These are phyloP conservation scores for Penaeus japonicus DNA, from an alignment of 1,140 invertebrate genomes.

Conservation along the genomic window DNA sequence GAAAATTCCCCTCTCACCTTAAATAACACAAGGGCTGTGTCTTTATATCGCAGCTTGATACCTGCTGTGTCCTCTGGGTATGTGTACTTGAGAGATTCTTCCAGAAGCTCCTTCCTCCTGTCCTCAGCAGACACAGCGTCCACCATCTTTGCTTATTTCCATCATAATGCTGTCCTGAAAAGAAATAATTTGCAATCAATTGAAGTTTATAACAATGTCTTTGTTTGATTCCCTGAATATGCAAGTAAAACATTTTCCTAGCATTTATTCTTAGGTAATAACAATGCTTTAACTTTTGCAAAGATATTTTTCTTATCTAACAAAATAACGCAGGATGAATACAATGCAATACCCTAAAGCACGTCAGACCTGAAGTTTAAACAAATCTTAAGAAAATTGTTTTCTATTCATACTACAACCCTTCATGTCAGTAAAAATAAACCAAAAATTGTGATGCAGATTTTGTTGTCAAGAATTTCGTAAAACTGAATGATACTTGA, in stretches of 20 bases:
- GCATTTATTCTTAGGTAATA: too few species aligned
- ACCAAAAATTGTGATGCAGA: too few species aligned
- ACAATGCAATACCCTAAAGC: too few species aligned
- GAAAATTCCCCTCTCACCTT: slow-evolving; percentile 16
- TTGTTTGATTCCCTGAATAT: not conserved
- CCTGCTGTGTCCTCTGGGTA: slow-evolving; percentile 19
- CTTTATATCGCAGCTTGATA: slow-evolving; percentile 38
- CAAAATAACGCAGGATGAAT: too few species aligned
- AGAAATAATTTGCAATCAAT: not conserved
- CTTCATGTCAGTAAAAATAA: too few species aligned
- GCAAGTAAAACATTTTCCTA: not conserved
- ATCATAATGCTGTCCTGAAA: slow-evolving; percentile 43
- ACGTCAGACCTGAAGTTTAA: too few species aligned
- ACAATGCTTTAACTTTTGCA: too few species aligned
- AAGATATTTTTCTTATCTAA: too few species aligned
- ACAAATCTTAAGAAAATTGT: too few species aligned
- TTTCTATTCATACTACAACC: too few species aligned
- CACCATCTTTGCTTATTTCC: slow-evolving; percentile 39
- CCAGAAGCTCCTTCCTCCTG: slow-evolving; percentile 26
- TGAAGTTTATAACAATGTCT: not conserved
- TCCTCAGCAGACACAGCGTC: slow-evolving; percentile 45
- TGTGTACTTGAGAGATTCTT: slow-evolving; percentile 19
- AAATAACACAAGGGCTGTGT: slow-evolving; percentile 32
- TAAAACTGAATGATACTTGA: too few species aligned
- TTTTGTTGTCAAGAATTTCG: too few species aligned